Evolutionary conservation across 2,113 vertebrate genomes (phyloP), one percentile per base, ranked within the genome.

Genomic region (Rousettus leschenaultii): DNA sequence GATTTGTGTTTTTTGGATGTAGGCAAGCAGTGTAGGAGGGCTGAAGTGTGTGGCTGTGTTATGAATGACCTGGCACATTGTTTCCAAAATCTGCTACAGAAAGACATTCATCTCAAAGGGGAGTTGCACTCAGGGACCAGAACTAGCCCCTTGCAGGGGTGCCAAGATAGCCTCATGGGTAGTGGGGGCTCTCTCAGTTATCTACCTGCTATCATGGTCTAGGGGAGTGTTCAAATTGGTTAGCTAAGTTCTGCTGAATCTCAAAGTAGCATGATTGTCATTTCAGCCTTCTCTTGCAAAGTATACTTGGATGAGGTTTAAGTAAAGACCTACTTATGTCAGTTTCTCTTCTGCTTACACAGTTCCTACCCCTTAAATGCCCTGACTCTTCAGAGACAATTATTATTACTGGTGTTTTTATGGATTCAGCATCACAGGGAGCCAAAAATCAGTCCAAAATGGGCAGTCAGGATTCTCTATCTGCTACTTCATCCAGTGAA

Each of bases 1-100:
- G 89, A 65, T 89, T 91, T 95, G 78, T 83, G 89, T 80, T 95
- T 63, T 97, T 92, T 57, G 57, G 80, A 88, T 87, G 48, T 70
- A 90, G 87, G 90, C 93, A 95, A 97, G 80, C 91, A n/a, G 51
- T 89, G 43, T 77, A 33, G 73, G 95, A 91, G 79, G 78, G 63
- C 55, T 10, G 66, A 95, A 77, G 66, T 38, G 0, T 79, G 75
- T 94, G 94, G 48, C 71, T 51, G 1, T 78, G 65, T 83, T 96
- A 88, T 68, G 6, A 97, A 79, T 96, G 85, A 93, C 86, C 97
- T 59, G 77, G 89, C 88, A 90, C 22, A 78, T 35, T 95, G 94
- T 92, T 94, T 95, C 51, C 82, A 89, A 89, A 91, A 95, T 89
- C 91, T 89, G 82, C 91, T 77, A 4, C 66, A 53, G 85, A 51